phyloP scores from a whole-genome alignment of 2,113 vertebrate genomes.

The Pitta sordida region DNA sequence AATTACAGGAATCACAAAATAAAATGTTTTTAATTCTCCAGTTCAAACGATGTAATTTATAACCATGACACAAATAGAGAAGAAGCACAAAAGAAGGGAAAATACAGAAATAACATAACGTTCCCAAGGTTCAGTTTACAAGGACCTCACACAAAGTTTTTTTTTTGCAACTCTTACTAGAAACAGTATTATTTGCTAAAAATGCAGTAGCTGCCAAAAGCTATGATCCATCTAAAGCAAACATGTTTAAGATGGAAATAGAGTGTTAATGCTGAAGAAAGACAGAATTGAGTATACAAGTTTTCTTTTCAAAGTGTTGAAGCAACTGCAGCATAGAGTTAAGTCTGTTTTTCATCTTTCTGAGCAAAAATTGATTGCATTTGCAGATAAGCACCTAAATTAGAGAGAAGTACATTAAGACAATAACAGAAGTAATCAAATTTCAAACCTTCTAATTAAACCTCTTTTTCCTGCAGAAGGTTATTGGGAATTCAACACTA shows the following conservation, averaged over 20 bases:
- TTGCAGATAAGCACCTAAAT: conserved; percentile 53
- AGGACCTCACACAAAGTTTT: conserved; percentile 97
- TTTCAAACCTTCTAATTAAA: conserved; percentile 87
- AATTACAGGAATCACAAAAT: conserved; percentile 68
- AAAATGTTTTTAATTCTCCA: conserved; percentile 74
- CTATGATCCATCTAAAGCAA: conserved; percentile 93
- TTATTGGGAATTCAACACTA: conserved; percentile 86
- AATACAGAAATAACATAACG: conserved; percentile 75
- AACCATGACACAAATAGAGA: conserved; percentile 76
- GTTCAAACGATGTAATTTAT: conserved; percentile 78
- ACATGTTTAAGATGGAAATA: conserved; percentile 80
- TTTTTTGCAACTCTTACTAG: conserved; percentile 90
- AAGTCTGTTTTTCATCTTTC: conserved; percentile 43
- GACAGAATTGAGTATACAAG: conserved; percentile 66
- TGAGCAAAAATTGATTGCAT: conserved; percentile 32
- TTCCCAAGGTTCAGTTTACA: conserved; percentile 88
- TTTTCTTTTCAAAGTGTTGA: conserved; percentile 61
- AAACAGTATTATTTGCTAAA: conserved; percentile 99
- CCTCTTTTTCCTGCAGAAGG: conserved; percentile 71
- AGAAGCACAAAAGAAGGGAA: conserved; percentile 71
- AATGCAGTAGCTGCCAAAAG: conserved; percentile 90
- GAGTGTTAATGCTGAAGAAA: conserved; percentile 74
- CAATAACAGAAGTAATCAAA: conserved; percentile 85
- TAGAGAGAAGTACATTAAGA: conserved; percentile 59
- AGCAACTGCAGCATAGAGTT: conserved; percentile 37